Evolutionary conservation across 2,888 invertebrate species (phyloP), one percentile per base, ranked within the genome.

Genomic region (Nudaria mundana): DNA sequence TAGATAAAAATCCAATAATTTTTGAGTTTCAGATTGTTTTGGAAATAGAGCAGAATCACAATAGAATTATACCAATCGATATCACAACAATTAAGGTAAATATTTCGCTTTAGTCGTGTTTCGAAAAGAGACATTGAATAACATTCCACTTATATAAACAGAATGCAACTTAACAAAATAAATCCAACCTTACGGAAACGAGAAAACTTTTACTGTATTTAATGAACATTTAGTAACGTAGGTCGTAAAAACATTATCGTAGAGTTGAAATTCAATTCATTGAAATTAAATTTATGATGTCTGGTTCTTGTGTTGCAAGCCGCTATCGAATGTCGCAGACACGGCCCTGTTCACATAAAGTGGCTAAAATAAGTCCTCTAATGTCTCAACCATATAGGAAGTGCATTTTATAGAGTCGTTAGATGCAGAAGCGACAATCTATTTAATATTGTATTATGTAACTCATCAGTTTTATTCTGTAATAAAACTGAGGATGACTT

Each of bases 341-440:
- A 71, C 56, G 70, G 66, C 58, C 50, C 62, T 66, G 62, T 67
- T 69, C 68, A 70, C 72, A 76, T 80, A 77, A 78, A 81, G 72
- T 71, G 71, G 69, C 77, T 82, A 76, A 83, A 83, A 78, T 83
- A 80, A 77, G 75, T 70, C 64, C 62, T 77, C 68, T 76, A 72
- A 76, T 76, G 77, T 79, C 48, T 58, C 60, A 48, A 51, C 45
- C 57, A 53, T 67, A 63, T 72, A 76, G 77, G 77, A 81, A 83
- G 68, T 64, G 66, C 44, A 65, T 63, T 80, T 76, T 71, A 71
- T 72, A 62, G 60, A 45, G 52, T 62, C 66, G 56, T 75, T 67
- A 66, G 57, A 61, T 66, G 53, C 50, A 55, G 53, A 57, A 59
- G 56, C 55, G 52, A 60, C 60, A 58, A 48, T 61, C 52, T 64